Conservation (phyloP, 2,888 invertebrate genomes). For the Tinea trinotella region DNA sequence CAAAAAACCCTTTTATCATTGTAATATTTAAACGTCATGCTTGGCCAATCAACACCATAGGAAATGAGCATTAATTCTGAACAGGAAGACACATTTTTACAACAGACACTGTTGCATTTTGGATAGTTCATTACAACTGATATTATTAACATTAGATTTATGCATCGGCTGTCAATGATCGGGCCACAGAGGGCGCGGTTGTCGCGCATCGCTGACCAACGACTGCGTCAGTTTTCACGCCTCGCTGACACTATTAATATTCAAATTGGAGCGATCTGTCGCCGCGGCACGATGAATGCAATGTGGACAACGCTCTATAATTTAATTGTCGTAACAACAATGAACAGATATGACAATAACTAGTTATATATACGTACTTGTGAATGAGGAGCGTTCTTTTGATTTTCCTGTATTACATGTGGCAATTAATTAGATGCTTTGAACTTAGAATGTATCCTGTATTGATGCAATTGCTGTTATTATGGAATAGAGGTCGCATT, state of each 20-base stretch:
- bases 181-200: conserved; percentile 49
- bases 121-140: conserved; percentile 9
- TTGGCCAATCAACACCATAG: not conserved
- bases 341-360: not conserved
- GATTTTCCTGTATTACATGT: conserved; percentile 4
- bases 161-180: conserved; percentile 52
- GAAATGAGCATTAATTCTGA: conserved; percentile 11
- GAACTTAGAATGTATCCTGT: not conserved
- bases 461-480: not conserved
- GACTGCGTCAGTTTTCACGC: conserved; percentile 57
- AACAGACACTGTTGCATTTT: not conserved
- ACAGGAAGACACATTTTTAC: conserved; percentile 4
- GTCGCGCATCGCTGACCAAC: conserved; percentile 40
- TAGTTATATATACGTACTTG: too few species aligned
- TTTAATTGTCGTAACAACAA: conserved; percentile 35
- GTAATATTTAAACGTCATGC: not conserved
- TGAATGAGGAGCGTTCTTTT: not conserved
- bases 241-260: conserved; percentile 63
- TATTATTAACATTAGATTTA: conserved; percentile 46
- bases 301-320: conserved; percentile 41
- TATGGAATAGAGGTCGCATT: not conserved
- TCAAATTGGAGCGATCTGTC: conserved; percentile 68
- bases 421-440: conserved; percentile 7
- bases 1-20: too few species aligned
- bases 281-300: conserved; percentile 30